Conservation (phyloP, 2,888 invertebrate genomes). For the Diogma glabrata region DNA sequence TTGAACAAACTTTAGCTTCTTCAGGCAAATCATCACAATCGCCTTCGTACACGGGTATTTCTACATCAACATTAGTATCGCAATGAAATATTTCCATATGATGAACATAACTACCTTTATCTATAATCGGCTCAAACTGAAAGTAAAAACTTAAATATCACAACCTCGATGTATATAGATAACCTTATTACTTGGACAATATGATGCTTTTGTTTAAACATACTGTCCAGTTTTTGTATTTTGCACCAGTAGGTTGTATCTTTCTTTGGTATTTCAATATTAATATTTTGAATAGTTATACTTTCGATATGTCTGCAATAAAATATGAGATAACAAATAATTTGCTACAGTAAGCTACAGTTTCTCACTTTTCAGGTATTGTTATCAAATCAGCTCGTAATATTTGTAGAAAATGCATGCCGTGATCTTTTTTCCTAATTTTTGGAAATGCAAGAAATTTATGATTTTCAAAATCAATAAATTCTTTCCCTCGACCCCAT, state of each 20-base stretch:
- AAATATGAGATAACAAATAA: slow-evolving; percentile 7
- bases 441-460: slow-evolving; percentile 30
- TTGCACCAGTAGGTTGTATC: slow-evolving; percentile 99
- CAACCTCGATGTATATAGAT: too few species aligned
- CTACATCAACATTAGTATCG: slow-evolving; percentile 50
- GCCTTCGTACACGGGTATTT: slow-evolving; percentile 72
- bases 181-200: slow-evolving; percentile 64
- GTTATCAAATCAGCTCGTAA: slow-evolving; percentile 35
- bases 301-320: slow-evolving; percentile 41
- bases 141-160: too few species aligned
- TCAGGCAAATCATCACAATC: slow-evolving; percentile 70
- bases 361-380: slow-evolving; percentile 31
- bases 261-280: slow-evolving; percentile 60
- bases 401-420: slow-evolving; percentile 69
- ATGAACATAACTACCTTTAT: slow-evolving; percentile 83
- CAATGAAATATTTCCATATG: slow-evolving; percentile 99
- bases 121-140: slow-evolving; percentile 78
- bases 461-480: slow-evolving; percentile 39
- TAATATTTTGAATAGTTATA: slow-evolving; percentile 48
- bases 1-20: slow-evolving; percentile 62
- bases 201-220: slow-evolving; percentile 59
- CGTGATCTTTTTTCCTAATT: slow-evolving; percentile 42
- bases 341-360: not conserved
- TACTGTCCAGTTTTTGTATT: slow-evolving; percentile 63
- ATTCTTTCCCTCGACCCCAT: slow-evolving; percentile 71